Conservation (phyloP, 2,797 vertebrate genomes). For the Holocentrus rufus region DNA sequence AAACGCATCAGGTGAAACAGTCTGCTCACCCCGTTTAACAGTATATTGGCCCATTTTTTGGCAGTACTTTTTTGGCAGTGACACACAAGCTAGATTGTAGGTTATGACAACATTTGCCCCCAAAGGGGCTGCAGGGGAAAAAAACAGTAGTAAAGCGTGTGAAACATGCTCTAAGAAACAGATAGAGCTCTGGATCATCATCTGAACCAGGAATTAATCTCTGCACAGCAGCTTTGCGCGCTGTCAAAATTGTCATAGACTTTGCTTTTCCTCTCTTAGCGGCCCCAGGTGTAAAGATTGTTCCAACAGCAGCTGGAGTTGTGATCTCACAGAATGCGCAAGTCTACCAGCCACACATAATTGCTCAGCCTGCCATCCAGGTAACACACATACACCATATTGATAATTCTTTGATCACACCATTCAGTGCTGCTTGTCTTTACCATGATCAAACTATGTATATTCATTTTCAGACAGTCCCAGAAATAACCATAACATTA, state of each 20-base stretch:
- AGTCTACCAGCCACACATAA: slow-evolving; percentile 90
- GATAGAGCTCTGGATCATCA: neutral
- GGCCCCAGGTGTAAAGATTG: slow-evolving; percentile 79
- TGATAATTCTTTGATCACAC: neutral
- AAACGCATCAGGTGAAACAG: too few relatives aligned
- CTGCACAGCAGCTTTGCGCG: neutral
- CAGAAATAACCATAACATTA: neutral
- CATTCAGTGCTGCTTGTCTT: neutral
- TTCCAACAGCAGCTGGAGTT: slow-evolving; percentile 87
- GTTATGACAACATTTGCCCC: too few relatives aligned
- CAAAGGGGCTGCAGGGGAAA: too few relatives aligned
- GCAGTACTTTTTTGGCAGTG: too few relatives aligned
- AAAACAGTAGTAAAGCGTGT: too few relatives aligned
- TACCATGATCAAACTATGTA: neutral
- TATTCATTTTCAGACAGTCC: neutral
- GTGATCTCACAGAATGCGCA: slow-evolving; percentile 93
- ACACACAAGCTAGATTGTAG: too few relatives aligned
- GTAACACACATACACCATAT: slow-evolving; percentile 47
- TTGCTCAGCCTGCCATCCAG: slow-evolving; percentile 78
- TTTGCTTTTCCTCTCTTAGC: slow-evolving; percentile 64
- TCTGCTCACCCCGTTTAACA: too few relatives aligned
- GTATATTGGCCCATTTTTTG: too few relatives aligned
- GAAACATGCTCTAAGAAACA: too few relatives aligned
- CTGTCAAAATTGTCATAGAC: neutral
- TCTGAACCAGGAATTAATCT: neutral